Percentiles rank a stretch among this genome's conserved stretches.
These are phyloP conservation scores for Leiothrix lutea DNA, from an alignment of 2,113 vertebrate genomes.

Conservation along the genomic window DNA sequence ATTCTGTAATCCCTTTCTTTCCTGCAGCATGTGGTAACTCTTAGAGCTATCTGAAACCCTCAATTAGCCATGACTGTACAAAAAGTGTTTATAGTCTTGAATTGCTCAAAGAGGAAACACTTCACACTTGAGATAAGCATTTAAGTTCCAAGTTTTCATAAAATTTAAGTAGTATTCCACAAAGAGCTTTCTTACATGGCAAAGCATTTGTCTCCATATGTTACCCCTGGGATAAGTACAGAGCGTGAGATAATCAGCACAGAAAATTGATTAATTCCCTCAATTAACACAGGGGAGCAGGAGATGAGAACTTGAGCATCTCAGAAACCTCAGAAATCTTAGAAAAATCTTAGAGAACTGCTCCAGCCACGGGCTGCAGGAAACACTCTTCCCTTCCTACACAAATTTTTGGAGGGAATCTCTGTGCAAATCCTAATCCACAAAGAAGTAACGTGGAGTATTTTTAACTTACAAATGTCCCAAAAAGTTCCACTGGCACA, in stretches of 20 bases:
- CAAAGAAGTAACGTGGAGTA: background rate
- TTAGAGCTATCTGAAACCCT: background rate
- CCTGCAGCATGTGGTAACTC: background rate
- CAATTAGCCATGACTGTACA: background rate
- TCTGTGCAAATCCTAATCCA: background rate
- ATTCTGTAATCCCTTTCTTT: background rate
- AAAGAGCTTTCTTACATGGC: background rate
- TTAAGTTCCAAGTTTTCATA: background rate
- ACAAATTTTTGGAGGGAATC: background rate
- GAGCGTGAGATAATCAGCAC: background rate
- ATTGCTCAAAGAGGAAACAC: background rate
- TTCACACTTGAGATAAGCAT: background rate
- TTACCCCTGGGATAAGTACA: background rate
- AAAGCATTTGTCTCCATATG: background rate
- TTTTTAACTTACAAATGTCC: background rate
- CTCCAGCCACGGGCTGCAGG: background rate
- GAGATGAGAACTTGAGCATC: background rate
- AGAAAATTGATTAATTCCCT: background rate
- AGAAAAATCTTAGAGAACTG: background rate
- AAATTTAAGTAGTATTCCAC: background rate
- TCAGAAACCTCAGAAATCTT: background rate
- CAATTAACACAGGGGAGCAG: background rate
- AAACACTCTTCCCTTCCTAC: background rate
- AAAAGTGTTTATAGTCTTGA: background rate
- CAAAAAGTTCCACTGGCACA: background rate